Conservation (phyloP, 35 echinoderm and acorn worm species). For the Holothuria glaberrima region DNA sequence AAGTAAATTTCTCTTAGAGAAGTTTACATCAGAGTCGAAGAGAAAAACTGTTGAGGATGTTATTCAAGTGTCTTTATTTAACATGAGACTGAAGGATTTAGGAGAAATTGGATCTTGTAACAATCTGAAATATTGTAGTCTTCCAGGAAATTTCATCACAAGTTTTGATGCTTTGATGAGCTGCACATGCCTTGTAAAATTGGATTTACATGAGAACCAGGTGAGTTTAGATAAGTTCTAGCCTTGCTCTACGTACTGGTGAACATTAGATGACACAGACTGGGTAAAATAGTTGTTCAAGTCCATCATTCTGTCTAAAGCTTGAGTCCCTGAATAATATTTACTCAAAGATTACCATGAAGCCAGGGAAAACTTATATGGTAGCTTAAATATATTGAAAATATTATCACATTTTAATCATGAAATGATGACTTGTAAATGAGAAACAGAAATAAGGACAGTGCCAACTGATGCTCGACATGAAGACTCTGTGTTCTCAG, state of each 20-base stretch:
- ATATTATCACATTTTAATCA: too few relatives aligned
- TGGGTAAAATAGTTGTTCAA: too few relatives aligned
- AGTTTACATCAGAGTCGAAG: slow-evolving; percentile 6
- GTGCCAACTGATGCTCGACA: too few relatives aligned
- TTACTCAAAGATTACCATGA: too few relatives aligned
- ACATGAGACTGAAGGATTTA: slow-evolving; percentile 79
- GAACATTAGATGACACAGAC: too few relatives aligned
- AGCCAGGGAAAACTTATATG: too few relatives aligned
- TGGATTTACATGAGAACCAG: slow-evolving; percentile 97
- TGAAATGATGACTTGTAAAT: too few relatives aligned
- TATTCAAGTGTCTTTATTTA: slow-evolving; percentile 58
- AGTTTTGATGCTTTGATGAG: slow-evolving; percentile 74
- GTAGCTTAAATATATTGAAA: too few relatives aligned
- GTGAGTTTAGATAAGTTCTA: slow-evolving; percentile 19
- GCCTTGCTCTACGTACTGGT: too few relatives aligned
- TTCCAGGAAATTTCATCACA: slow-evolving; percentile 88
- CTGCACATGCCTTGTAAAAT: slow-evolving; percentile 71
- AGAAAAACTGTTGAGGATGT: slow-evolving; percentile 56
- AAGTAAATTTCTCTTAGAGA: slow-evolving; percentile 35
- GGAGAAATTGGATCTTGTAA: slow-evolving; percentile 66
- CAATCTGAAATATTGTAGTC: slow-evolving; percentile 80
- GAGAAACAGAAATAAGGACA: too few relatives aligned
- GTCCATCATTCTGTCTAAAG: too few relatives aligned
- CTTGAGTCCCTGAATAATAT: background rate
- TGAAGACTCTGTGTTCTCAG: too few relatives aligned